Conservation (phyloP, 2,113 vertebrate genomes). For the Platichthys flesus region DNA sequence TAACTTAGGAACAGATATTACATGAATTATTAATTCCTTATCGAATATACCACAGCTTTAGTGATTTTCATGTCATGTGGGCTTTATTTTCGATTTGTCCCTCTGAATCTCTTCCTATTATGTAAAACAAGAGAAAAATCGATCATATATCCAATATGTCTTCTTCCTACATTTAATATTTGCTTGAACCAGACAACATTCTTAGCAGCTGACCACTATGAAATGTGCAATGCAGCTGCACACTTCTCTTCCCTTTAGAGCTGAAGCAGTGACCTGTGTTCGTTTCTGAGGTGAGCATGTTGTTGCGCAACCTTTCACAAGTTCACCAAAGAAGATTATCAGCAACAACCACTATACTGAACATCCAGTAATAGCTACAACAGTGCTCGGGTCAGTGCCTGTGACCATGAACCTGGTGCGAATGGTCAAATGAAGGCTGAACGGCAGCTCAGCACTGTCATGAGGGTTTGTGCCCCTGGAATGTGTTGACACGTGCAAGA, state of each 20-base stretch:
- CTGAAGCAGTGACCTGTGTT: constrained; percentile 11
- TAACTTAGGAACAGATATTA: too few relatives aligned
- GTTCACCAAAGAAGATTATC: not conserved
- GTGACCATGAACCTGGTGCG: not conserved
- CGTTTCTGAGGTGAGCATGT: not conserved
- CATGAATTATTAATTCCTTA: too few relatives aligned
- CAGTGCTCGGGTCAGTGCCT: not conserved
- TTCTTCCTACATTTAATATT: not conserved
- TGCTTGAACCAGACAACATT: not conserved
- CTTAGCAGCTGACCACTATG: too few relatives aligned
- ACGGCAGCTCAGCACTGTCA: not conserved
- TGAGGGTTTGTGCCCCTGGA: not conserved
- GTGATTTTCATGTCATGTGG: not conserved
- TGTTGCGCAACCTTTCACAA: not conserved
- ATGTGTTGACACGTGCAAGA: constrained; percentile 25
- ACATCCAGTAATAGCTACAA: too few relatives aligned
- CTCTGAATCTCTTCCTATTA: not conserved
- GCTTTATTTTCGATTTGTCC: not conserved
- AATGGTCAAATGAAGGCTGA: constrained; percentile 2
- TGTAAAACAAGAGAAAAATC: too few relatives aligned
- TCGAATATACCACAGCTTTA: not conserved
- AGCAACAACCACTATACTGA: not conserved
- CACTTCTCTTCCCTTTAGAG: not conserved
- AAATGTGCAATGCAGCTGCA: constrained; percentile 2
- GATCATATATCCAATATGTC: not conserved